These are phyloP conservation scores for Acrobasis suavella DNA, from an alignment of 2,888 invertebrate genomes.

Conservation along the genomic window DNA sequence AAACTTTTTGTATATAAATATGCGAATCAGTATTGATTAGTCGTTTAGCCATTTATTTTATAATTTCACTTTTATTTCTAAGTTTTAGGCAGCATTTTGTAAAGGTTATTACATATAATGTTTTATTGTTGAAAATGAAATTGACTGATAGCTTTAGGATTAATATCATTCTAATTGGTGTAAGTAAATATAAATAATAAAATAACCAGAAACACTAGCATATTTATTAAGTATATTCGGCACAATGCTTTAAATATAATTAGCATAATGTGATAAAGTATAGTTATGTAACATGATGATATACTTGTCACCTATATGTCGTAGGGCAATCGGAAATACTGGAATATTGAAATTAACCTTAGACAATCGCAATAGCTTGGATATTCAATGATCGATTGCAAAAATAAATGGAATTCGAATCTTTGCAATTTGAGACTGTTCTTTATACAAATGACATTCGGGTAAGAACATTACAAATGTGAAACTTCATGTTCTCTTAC, in stretches of 20 bases:
- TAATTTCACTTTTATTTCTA: slow-evolving; percentile 20
- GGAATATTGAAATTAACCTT: no score
- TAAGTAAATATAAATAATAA: slow-evolving; percentile 45
- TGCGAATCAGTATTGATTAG: slow-evolving; percentile 21
- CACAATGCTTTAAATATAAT: slow-evolving; percentile 48
- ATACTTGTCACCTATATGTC: no score
- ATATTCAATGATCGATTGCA: no score
- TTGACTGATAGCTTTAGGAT: slow-evolving; percentile 77
- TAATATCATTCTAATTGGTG: slow-evolving; percentile 49
- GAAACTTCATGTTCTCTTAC: no score
- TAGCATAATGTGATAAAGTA: not conserved
- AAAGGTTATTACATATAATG: slow-evolving; percentile 36
- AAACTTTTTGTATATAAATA: slow-evolving; percentile 19
- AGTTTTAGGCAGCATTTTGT: slow-evolving; percentile 27
- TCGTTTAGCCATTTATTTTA: slow-evolving; percentile 28
- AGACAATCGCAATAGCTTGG: no score
- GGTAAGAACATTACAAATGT: no score
- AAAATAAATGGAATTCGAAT: no score
- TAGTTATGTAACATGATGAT: not conserved
- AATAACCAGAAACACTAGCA: slow-evolving; percentile 38
- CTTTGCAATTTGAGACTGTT: no score
- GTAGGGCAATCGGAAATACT: no score
- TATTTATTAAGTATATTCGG: slow-evolving; percentile 48
- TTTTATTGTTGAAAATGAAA: slow-evolving; percentile 57
- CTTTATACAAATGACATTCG: no score